A percentile compares a stretch with the other conserved stretches of the same genome.
Conservation (phyloP, 2,113 vertebrate species). For the Lagopus muta region DNA sequence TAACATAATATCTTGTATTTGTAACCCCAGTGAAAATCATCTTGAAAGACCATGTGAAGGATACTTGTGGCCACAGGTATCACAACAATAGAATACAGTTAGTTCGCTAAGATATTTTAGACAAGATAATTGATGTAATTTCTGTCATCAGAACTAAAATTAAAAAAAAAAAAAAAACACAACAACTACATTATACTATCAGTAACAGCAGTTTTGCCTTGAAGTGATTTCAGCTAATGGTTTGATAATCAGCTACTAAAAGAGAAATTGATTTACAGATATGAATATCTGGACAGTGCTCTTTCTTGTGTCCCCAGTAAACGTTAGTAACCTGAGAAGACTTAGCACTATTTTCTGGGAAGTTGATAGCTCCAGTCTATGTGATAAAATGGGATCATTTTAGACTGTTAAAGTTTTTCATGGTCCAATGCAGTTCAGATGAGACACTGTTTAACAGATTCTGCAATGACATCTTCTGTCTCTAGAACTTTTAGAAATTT, state of each 20-base stretch:
- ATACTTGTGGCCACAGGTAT: neutral
- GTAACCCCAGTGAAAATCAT: neutral
- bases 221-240: neutral
- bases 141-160: neutral
- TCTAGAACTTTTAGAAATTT: neutral
- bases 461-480: neutral
- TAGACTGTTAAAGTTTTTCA: neutral
- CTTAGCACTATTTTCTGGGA: neutral
- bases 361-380: neutral
- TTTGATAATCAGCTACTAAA: neutral
- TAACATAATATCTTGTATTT: neutral
- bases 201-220: neutral
- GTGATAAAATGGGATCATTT: neutral
- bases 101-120: neutral
- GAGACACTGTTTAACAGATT: neutral
- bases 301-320: neutral
- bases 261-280: fast-evolving
- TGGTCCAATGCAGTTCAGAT: neutral
- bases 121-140: neutral
- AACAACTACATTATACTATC: neutral
- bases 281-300: neutral
- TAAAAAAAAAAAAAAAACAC: neutral
- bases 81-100: neutral
- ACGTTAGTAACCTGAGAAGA: neutral
- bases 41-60: neutral